Conservation (phyloP, 2,797 vertebrate species). For the Acanthis flammea region DNA sequence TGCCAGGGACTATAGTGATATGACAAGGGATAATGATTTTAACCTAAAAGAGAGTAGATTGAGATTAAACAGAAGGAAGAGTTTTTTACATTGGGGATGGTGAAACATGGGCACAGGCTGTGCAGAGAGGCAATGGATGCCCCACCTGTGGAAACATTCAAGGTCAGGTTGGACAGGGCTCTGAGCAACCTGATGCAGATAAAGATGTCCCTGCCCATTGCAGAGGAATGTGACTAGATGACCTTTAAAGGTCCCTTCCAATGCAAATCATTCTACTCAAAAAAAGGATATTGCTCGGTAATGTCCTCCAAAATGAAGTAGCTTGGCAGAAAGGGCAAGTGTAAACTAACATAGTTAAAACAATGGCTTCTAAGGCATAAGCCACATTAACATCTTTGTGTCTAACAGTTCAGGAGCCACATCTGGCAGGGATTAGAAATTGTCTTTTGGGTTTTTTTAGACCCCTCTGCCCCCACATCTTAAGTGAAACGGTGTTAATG, state of each 20-base stretch:
- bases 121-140: neutral
- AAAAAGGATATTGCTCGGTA: neutral
- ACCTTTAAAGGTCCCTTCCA: neutral
- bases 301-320: neutral
- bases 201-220: neutral
- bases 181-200: neutral
- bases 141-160: neutral
- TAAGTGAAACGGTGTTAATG: neutral
- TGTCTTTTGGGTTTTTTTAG: neutral
- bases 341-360: neutral
- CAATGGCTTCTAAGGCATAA: neutral
- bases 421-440: neutral
- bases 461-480: rapidly evolving
- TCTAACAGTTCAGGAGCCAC: neutral
- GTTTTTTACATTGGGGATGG: rapidly evolving
- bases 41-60: neutral
- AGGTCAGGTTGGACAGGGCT: neutral
- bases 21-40: neutral
- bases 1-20: neutral
- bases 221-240: neutral
- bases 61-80: neutral
- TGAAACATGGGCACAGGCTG: neutral
- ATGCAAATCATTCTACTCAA: neutral
- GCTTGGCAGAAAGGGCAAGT: neutral
- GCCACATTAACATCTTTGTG: neutral